These are phyloP conservation scores for Pyrrhosoma nymphula DNA, from an alignment of 2,888 invertebrate species.

Conservation along the genomic window DNA sequence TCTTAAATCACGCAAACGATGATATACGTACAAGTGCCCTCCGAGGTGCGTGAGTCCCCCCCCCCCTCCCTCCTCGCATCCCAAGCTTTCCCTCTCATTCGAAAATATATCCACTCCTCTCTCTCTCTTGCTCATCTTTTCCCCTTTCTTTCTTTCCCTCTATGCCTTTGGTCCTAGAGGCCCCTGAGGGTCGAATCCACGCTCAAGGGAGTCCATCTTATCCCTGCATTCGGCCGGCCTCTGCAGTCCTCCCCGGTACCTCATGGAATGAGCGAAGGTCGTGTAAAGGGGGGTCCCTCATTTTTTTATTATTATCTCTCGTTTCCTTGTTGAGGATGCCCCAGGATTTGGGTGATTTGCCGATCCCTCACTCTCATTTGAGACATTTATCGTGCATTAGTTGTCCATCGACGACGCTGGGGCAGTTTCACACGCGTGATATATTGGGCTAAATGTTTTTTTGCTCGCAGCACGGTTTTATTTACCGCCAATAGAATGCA, in stretches of 20 bases:
- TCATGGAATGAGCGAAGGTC: neutral
- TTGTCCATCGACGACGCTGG: neutral
- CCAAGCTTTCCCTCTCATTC: neutral
- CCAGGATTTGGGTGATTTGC: neutral
- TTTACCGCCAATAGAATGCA: neutral
- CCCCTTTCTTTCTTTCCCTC: neutral
- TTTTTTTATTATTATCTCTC: neutral
- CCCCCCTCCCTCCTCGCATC: neutral
- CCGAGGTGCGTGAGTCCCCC: neutral
- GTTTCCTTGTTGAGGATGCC: neutral
- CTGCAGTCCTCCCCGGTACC: neutral
- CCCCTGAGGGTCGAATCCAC: neutral
- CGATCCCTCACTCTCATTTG: neutral
- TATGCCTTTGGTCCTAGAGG: neutral
- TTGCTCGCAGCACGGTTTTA: neutral
- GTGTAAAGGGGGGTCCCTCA: neutral
- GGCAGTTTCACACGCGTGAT: neutral
- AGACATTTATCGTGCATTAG: slow-evolving; percentile 12
- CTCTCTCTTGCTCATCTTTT: neutral
- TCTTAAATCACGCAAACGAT: slow-evolving; percentile 66
- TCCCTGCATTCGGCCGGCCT: neutral
- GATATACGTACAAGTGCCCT: slow-evolving; percentile 29
- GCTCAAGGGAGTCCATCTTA: neutral
- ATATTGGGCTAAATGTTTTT: neutral
- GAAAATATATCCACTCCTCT: neutral